Base-by-base conservation (phyloP, 2,888 invertebrate species). In the Thumatha senex region DNA sequence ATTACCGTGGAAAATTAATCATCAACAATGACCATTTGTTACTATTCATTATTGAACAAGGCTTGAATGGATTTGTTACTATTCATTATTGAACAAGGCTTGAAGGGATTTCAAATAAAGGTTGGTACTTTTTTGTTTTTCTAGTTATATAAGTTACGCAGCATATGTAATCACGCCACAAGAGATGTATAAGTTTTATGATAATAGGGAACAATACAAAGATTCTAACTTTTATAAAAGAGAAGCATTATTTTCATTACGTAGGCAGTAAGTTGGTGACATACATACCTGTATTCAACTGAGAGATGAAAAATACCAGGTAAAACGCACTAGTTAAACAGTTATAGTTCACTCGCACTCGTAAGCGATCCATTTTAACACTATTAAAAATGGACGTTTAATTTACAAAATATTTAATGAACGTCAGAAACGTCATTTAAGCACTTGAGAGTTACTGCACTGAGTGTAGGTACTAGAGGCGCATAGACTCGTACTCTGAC, bases 361-460 rank as follows among this genome's bases (percentile, higher is more conserved):
- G 58, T 40, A 68, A 61, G 51, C 65, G 71, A 72, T 74, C 70
- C 83, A 82, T 83, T 70, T 70, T 76, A 61, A 56, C 57, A 62
- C 52, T 54, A 39, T 42, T 59, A 33, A 56, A 63, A 54, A 58
- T 69, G 54, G 54, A 63, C 55, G 58, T 59, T 51, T 57, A 61
- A 45, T 57, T 56, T 64, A 63, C 34, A 58, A 2, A 50, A 40
- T 56, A 46, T 46, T 46, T 45, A 44, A 34, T 24, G 55, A 53
- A 60, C 30, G 58, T 58, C 56, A 65, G 46, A 51, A 67, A 71
- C 70, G 76, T 75, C 75, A 75, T 70, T 61, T 59, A 60, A 46
- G 44, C 53, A 54, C 58, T 50, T 30, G 42, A 43, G 31, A 42
- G 40, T 38, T n/a, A n/a, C n/a, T 33, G 33, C 54, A 59, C 52